Conservation (phyloP, 2,888 invertebrate genomes). For the Erpobdella octoculata region DNA sequence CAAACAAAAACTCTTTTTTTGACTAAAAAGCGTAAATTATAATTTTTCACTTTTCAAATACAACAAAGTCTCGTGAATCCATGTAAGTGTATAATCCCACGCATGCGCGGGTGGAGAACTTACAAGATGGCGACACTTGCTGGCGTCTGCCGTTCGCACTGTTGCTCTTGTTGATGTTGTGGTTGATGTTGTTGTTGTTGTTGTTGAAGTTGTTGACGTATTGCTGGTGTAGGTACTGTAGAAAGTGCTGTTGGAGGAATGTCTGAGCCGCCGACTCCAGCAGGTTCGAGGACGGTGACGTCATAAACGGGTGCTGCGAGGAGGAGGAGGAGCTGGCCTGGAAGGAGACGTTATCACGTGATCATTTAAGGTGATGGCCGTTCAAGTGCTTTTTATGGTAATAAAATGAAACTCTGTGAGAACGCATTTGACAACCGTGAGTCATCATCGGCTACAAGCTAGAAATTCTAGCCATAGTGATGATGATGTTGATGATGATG, state of each 20-base stretch:
- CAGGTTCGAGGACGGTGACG: neutral
- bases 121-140: no score
- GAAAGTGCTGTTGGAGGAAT: neutral
- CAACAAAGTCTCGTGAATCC: no score
- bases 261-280: constrained; percentile 11
- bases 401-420: neutral
- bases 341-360: no score
- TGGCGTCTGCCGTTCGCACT: no score
- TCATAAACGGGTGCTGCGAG: no score
- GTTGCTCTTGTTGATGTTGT: neutral
- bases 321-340: no score
- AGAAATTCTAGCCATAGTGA: neutral
- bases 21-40: no score
- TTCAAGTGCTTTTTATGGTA: neutral
- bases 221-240: neutral
- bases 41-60: no score
- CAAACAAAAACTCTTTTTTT: no score
- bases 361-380: no score
- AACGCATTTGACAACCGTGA: neutral
- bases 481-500: neutral
- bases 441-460: neutral
- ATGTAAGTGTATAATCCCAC: no score
- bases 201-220: neutral
- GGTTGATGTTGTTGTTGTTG: neutral
- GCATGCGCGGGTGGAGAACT: no score